These are phyloP conservation scores for Micrastur ruficollis DNA, from an alignment of 2,797 vertebrate species.

Conservation along the genomic window DNA sequence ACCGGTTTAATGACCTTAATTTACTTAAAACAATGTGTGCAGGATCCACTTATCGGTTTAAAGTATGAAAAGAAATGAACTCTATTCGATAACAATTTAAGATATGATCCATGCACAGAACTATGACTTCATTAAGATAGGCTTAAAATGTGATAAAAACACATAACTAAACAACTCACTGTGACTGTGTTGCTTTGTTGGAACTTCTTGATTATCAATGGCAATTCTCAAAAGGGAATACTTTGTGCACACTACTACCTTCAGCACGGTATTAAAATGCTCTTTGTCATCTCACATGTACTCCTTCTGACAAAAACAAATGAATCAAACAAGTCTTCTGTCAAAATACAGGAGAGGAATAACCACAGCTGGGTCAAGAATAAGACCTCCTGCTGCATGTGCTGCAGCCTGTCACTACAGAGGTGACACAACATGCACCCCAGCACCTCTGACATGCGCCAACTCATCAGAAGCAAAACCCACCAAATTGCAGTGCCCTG, in stretches of 20 bases:
- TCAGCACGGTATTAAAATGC: neutral
- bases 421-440: neutral
- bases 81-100: neutral
- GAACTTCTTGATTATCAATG: neutral
- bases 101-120: neutral
- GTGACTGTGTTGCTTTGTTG: neutral
- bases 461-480: neutral
- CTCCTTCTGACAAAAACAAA: neutral
- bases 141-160: neutral
- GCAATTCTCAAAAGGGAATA: neutral
- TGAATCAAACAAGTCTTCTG: neutral
- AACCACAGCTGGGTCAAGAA: neutral
- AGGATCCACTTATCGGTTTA: neutral
- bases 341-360: neutral
- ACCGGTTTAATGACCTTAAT: neutral
- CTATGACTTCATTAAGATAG: neutral
- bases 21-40: neutral
- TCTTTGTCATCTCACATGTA: neutral
- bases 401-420: neutral
- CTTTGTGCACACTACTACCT: neutral
- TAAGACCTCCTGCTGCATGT: neutral
- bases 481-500: fast-evolving
- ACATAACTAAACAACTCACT: neutral
- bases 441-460: fast-evolving
- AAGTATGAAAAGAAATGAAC: neutral